Evolutionary conservation across 2,888 invertebrate genomes (phyloP), one percentile per base, ranked within the genome.

Genomic region (Zygaena filipendulae): DNA sequence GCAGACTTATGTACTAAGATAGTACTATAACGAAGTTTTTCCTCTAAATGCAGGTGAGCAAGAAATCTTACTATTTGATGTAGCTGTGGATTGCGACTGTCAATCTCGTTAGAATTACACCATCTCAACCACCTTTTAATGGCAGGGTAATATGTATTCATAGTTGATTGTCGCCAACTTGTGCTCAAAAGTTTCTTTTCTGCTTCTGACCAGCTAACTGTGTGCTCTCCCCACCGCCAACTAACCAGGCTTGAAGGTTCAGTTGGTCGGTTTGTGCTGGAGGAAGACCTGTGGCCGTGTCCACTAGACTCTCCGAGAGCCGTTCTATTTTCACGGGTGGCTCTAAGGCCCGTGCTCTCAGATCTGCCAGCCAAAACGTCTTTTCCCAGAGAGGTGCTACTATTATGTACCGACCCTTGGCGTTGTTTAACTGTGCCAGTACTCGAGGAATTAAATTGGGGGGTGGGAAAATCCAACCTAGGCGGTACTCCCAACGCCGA

Each of bases 401-500:
- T n/a, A 28, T 7, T 3, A 35, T 7, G 22, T 27, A 32, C 9
- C 6, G 25, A 6, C 37, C 39, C 18, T 11, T 19, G 2, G 33
- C 32, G n/a, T 11, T 29, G 33, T 37, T 37, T 4, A 37, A 23
- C 7, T 40, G 40, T 12, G 26, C 23, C 11, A 40, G 19, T 2
- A 36, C 28, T 22, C 24, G 14, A 4, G 34, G 35, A 3, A 38
- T 28, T 7, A 38, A 11, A 19, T 21, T 33, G 4, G 34, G 34
- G 6, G 32, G 34, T 2, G 38, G 40, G 14, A 40, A 40, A 10
- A 36, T 18, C 38, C 35, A 38, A n/a, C n/a, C n/a, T n/a, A n/a
- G n/a, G n/a, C n/a, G n/a, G 21, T 25, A 47, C 2, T 33, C 7
- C 45, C 49, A 49, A 2, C 7, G 12, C 11, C 11, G 25, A 13